These are phyloP conservation scores for Notiomystis cincta DNA, from an alignment of 2,113 vertebrate species.

Conservation along the genomic window DNA sequence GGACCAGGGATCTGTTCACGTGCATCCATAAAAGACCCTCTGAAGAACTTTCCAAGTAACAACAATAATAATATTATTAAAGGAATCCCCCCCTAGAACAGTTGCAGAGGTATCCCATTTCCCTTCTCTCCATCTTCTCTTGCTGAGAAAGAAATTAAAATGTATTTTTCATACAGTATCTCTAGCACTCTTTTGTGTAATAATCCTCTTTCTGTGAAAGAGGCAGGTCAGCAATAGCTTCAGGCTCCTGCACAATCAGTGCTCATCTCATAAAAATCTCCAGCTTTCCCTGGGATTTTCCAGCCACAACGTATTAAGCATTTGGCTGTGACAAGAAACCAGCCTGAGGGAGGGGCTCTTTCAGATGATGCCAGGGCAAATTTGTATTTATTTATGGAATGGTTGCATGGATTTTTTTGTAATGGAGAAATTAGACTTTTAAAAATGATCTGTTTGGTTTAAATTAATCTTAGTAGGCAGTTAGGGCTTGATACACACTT, in stretches of 20 bases:
- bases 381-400: slow-evolving; percentile 4
- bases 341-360: slow-evolving; percentile 13
- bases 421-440: neutral
- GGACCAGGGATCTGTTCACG: neutral
- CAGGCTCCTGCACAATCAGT: slow-evolving; percentile 45
- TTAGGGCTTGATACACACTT: neutral
- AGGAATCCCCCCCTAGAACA: neutral
- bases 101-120: slow-evolving; percentile 1
- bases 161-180: slow-evolving; percentile 51
- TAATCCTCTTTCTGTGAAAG: slow-evolving; percentile 61
- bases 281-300: slow-evolving; percentile 62
- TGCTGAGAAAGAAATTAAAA: slow-evolving; percentile 61
- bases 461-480: slow-evolving; percentile 4
- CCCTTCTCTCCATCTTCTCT: neutral
- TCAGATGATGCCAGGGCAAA: neutral
- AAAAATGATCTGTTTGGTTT: neutral
- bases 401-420: neutral
- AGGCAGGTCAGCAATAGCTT: slow-evolving; percentile 67
- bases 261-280: slow-evolving; percentile 61
- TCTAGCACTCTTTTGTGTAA: slow-evolving; percentile 63
- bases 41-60: neutral
- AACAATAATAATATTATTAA: neutral
- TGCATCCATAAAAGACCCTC: neutral
- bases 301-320: slow-evolving; percentile 53
- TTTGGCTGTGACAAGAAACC: slow-evolving; percentile 28